These are phyloP conservation scores for Andrena haemorrhoa DNA, from an alignment of 2,888 invertebrate species.

Conservation along the genomic window DNA sequence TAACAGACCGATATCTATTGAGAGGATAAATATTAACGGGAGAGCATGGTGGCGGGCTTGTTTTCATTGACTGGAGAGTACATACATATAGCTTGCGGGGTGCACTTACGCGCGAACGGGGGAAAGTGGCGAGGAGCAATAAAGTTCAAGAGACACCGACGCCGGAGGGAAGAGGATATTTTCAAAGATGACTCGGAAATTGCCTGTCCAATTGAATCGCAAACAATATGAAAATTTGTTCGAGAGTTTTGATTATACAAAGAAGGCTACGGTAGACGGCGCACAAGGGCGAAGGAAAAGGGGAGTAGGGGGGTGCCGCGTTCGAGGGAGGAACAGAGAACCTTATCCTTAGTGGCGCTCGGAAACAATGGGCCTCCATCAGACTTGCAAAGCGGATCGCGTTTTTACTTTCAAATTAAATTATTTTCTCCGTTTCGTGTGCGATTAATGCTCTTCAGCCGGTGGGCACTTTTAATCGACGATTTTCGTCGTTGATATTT, in stretches of 20 bases:
- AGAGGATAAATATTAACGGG: slow-evolving; percentile 67
- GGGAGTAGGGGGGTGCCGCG: slow-evolving; percentile 51
- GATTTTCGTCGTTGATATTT: slow-evolving; percentile 65
- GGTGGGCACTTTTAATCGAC: slow-evolving; percentile 75
- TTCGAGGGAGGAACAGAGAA: slow-evolving; percentile 64
- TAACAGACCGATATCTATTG: slow-evolving; percentile 67
- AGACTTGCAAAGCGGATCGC: slow-evolving; percentile 83
- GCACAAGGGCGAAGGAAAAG: slow-evolving; percentile 53
- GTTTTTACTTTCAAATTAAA: slow-evolving; percentile 84
- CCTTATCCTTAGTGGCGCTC: slow-evolving; percentile 79
- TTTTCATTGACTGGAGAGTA: slow-evolving; percentile 58
- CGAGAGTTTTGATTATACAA: slow-evolving; percentile 84
- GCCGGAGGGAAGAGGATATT: slow-evolving; percentile 74
- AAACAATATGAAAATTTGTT: slow-evolving; percentile 85
- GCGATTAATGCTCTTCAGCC: slow-evolving; percentile 81
- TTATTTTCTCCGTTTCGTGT: slow-evolving; percentile 82
- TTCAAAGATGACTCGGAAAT: slow-evolving; percentile 83
- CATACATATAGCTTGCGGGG: slow-evolving; percentile 47
- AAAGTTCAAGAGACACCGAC: slow-evolving; percentile 46
- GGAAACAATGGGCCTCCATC: slow-evolving; percentile 82
- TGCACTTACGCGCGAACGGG: slow-evolving; percentile 59
- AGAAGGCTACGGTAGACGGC: slow-evolving; percentile 77
- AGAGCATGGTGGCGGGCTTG: slow-evolving; percentile 53
- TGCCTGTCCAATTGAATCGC: slow-evolving; percentile 84
- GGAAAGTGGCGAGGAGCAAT: slow-evolving; percentile 57